Evolutionary conservation across 30 jellyfish, hydroid and myxozoan genomes (phyloP).

Genomic region (Kudoa iwatai): DNA sequence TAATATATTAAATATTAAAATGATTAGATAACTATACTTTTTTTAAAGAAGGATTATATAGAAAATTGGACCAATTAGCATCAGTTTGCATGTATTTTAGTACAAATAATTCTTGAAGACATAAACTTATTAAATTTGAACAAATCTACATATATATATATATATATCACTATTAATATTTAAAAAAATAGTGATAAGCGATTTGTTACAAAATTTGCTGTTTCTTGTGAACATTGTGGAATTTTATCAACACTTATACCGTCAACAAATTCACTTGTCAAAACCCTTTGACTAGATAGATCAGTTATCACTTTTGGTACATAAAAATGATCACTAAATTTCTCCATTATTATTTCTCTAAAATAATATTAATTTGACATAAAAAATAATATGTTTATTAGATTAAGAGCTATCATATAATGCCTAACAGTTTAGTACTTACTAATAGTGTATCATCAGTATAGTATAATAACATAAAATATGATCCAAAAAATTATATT

Average conservation of each 20-base stretch:
- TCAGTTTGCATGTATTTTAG: slow-evolving; percentile 55
- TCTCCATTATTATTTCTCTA: no score
- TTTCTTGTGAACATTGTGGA: slow-evolving; percentile 25
- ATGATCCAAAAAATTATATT: no score
- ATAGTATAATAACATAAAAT: no score
- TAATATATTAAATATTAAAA: background rate
- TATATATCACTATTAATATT: no score
- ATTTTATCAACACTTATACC: slow-evolving; percentile 59
- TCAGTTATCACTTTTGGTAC: slow-evolving; percentile 56
- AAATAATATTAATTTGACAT: no score
- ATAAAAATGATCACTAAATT: no score
- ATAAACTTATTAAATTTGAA: slow-evolving; percentile 9
- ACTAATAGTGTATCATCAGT: no score
- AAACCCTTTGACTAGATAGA: slow-evolving; percentile 21
- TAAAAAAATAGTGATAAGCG: no score
- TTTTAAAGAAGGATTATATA: slow-evolving; percentile 19
- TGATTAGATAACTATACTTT: slow-evolving; percentile 14
- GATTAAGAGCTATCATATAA: no score
- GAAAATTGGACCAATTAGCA: slow-evolving; percentile 82
- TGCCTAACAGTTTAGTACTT: no score
- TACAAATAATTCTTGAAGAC: slow-evolving; percentile 29
- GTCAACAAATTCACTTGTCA: slow-evolving; percentile 35
- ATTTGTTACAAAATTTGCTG: slow-evolving; percentile 32
- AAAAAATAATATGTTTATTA: no score
- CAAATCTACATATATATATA: background rate